These are phyloP conservation scores for Maniola jurtina DNA, from an alignment of 1,140 invertebrate species.

Conservation along the genomic window DNA sequence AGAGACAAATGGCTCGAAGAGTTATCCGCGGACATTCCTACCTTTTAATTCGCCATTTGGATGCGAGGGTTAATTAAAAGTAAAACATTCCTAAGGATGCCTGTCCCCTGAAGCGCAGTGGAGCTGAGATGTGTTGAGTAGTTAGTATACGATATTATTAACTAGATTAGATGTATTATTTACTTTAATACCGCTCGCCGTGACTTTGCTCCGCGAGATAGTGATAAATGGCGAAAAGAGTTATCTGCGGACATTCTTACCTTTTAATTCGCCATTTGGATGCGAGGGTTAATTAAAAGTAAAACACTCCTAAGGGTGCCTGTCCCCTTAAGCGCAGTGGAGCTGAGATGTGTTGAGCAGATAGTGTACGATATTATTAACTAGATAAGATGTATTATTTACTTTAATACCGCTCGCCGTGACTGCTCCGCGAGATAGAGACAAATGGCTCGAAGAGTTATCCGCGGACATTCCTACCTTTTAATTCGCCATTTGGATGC, in stretches of 20 bases:
- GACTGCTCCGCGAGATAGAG: slow-evolving; percentile 44
- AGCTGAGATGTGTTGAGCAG: too few relatives aligned
- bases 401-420: slow-evolving; percentile 31
- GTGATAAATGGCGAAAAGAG: slow-evolving; percentile 52
- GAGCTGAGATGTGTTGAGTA: too few relatives aligned
- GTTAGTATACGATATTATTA: too few relatives aligned
- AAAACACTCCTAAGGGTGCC: background rate
- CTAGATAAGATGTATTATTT: slow-evolving; percentile 7
- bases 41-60: slow-evolving; percentile 47
- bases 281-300: slow-evolving; percentile 63
- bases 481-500: slow-evolving; percentile 49
- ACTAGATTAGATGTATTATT: background rate
- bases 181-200: slow-evolving; percentile 31
- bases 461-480: slow-evolving; percentile 47
- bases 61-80: slow-evolving; percentile 63
- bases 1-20: slow-evolving; percentile 52
- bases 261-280: slow-evolving; percentile 46
- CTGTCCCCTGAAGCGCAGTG: too few relatives aligned
- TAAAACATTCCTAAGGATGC: background rate
- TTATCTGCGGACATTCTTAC: slow-evolving; percentile 52
- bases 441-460: slow-evolving; percentile 52
- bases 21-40: slow-evolving; percentile 52
- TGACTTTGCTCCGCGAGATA: slow-evolving; percentile 39
- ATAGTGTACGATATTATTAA: too few relatives aligned
- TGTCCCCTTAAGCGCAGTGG: too few relatives aligned